phyloP scores from a whole-genome alignment of 2,113 vertebrate genomes.

The Lepus timidus region DNA sequence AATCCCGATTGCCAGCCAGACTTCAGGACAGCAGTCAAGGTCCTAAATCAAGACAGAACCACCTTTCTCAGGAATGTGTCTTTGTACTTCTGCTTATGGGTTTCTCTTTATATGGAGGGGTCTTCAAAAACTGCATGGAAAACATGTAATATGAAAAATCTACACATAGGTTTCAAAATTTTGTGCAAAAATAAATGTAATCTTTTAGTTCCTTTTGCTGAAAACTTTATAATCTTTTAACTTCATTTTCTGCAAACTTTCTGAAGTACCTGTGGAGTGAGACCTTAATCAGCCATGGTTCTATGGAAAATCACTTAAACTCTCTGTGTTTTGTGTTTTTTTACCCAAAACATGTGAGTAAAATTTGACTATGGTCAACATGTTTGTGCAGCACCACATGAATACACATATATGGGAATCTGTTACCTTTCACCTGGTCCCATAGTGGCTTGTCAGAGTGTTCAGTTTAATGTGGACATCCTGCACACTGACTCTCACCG shows the following conservation, averaged over 20 bases:
- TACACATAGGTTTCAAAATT: no score
- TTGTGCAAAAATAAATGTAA: no score
- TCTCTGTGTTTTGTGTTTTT: neutral
- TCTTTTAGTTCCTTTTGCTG: neutral
- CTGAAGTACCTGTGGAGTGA: neutral
- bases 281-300: neutral
- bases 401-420: rapidly evolving
- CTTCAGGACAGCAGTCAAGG: neutral
- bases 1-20: neutral
- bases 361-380: neutral
- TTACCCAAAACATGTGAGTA: neutral
- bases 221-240: no score
- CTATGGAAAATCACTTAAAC: neutral
- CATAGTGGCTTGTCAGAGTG: rapidly evolving
- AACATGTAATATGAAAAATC: no score
- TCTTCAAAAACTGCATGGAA: no score
- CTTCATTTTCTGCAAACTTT: neutral
- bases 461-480: neutral
- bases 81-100: neutral
- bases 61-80: neutral
- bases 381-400: neutral
- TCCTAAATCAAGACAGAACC: neutral
- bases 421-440: neutral
- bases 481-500: neutral
- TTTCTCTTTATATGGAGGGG: no score